Base-by-base conservation (phyloP, 1,140 invertebrate species). In the Scaptomyza pallida region DNA sequence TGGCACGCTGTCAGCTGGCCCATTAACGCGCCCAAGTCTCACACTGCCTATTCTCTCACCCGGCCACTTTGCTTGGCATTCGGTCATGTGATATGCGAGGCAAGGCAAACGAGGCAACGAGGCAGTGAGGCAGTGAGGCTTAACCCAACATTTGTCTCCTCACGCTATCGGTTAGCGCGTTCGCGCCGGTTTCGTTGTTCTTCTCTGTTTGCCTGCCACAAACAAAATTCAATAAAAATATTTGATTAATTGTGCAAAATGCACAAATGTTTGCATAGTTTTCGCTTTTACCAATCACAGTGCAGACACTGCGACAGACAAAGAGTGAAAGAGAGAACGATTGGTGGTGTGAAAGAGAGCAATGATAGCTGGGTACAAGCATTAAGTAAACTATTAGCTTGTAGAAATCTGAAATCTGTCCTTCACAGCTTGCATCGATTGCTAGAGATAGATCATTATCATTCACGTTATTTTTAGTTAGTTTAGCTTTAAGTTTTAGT, bases 221-320 rank as follows among this genome's bases (percentile, higher is more conserved):
- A 40, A 50, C 62, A 60, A 65, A 69, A 83, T 83, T 85, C 77
- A 85, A 85, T 85, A 62, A 80, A 86, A 85, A 77, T 81, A 75
- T 85, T 85, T 85, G 81, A 85, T 85, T 86, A 85, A 85, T 85
- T 86, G 74, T 75, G 59, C 59, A 65, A 80, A 85, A 85, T 71
- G 77, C 77, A 67, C 72, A 77, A 77, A 77, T 77, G 82, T 85
- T 85, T 77, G 63, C 76, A 57, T 73, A 86, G 81, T 86, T 86
- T 86, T 64, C 59, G 60, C 65, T 83, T n/a, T n/a, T 77, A 71
- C 81, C 54, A 51, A 75, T 67, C 26, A 26, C 40, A 43, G 15
- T 35, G 12, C 41, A 5, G 17, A 44, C n/a, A 17, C n/a, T n/a
- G n/a, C n/a, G 23, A 0, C 23, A 26, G 23, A 26, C 2, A 68